A percentile compares a stretch with the other conserved stretches of the same genome.
Conservation (phyloP, 2,888 invertebrate species). For the Perdita meconis region DNA sequence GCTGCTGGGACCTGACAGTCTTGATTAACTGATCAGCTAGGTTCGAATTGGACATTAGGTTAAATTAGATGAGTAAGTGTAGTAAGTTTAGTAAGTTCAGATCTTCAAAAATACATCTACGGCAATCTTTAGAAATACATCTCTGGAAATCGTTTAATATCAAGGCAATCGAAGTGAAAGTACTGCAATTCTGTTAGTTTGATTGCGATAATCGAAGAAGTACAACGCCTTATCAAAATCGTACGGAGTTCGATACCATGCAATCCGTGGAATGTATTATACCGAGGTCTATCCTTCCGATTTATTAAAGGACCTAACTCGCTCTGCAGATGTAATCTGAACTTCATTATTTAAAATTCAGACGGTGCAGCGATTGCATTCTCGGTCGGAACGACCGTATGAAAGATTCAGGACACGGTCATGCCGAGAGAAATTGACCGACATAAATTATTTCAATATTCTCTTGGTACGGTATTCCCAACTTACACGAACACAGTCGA, state of each 20-base stretch:
- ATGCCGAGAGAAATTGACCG: conserved; percentile 71
- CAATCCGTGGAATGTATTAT: conserved; percentile 47
- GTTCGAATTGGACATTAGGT: no score
- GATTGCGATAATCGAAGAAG: not conserved
- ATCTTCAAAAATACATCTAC: no score
- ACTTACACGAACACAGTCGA: conserved; percentile 34
- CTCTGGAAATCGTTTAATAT: no score
- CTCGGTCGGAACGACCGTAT: conserved; percentile 68
- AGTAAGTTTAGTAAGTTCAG: no score
- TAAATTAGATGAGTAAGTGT: no score
- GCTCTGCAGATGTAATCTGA: conserved; percentile 66
- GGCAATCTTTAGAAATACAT: no score
- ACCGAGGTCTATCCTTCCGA: conserved; percentile 56
- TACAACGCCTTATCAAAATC: not conserved
- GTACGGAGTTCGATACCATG: conserved; percentile 30
- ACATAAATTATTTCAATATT: conserved; percentile 72
- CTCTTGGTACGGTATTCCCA: conserved; percentile 28
- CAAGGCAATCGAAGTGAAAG: no score
- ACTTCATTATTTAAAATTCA: conserved; percentile 74
- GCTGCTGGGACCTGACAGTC: no score
- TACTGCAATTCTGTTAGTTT: no score
- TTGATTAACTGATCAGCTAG: no score
- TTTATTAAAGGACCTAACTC: conserved; percentile 68
- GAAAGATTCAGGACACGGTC: conserved; percentile 67
- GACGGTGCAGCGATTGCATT: conserved; percentile 72